Base-by-base conservation (phyloP, 2,113 vertebrate genomes). In the Neotoma lepida region DNA sequence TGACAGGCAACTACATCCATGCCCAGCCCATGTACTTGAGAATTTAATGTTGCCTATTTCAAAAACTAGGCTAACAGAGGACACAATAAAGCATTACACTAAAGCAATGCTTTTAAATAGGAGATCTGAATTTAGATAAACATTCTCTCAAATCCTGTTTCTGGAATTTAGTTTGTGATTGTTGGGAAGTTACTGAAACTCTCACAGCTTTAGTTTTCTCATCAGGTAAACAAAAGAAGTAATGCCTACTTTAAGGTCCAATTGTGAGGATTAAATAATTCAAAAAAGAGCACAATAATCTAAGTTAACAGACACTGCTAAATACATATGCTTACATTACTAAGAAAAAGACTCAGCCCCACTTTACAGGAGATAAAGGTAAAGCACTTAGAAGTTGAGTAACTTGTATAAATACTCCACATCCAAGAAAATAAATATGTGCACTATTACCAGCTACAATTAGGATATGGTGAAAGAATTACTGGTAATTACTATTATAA, bases 201-300 rank as follows among this genome's bases (percentile, higher is more conserved):
- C 73, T 81, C 46, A 93, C 22, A 96, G 86, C 18, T 94, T 95
- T 49, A 94, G 58, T 41, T 82, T 88, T 88, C 61, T 87, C 26
- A 54, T 30, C 15, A 73, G 9, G 84, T 87, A 93, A 88, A 91
- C 0, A 76, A 13, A 85, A 20, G 17, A 94, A 86, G 58, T 89
- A 92, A 64, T 86, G 87, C 20, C 91, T 63, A 61, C n/a, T 76
- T 93, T n/a, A 88, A 91, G n/a, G n/a, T 46, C 35, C 78, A 90
- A 94, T 30, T 95, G 39, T 78, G 54, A 95, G 39, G 26, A 88
- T 89, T 96, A 94, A 94, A 94, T 41, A 81, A 96, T 68, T 33
- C 39, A 86, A 68, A 86, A 86, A 0, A n/a, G 33, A 71, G 68
- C 22, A 92, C 44, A 93, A 90, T 58, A 91, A 78, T n/a, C n/a